Evolutionary conservation across 1,140 invertebrate species (phyloP).

Genomic region (Lepidurus arcticus): DNA sequence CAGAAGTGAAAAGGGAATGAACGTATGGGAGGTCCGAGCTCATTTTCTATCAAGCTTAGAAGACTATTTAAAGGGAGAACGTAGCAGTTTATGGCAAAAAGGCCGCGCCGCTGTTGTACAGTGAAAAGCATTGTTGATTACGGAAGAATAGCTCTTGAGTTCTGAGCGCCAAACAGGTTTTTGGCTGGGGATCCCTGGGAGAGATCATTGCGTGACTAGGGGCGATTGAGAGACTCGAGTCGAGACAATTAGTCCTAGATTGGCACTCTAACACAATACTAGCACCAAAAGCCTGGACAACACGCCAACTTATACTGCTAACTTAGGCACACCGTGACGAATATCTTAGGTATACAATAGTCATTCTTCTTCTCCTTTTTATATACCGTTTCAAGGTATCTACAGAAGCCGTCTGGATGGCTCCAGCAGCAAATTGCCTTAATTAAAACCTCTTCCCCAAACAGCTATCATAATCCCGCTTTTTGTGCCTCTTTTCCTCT

Average conservation of each 20-base stretch:
- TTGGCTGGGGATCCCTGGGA: background rate
- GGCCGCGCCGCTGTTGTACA: background rate
- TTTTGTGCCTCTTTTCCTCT: too few species aligned
- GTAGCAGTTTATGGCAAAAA: background rate
- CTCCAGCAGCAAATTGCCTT: constrained; percentile 6
- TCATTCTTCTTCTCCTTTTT: background rate
- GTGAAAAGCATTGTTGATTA: background rate
- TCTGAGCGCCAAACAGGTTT: background rate
- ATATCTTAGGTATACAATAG: constrained; percentile 16
- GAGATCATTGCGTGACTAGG: background rate
- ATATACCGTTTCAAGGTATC: background rate
- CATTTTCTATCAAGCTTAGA: background rate
- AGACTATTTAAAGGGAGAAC: background rate
- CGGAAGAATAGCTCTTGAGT: background rate
- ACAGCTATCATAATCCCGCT: background rate
- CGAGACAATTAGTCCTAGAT: constrained; percentile 19
- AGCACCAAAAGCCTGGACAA: background rate
- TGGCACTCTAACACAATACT: constrained; percentile 18
- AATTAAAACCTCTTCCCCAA: constrained; percentile 1
- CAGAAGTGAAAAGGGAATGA: background rate
- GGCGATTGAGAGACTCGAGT: constrained; percentile 6
- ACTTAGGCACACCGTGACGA: constrained; percentile 16
- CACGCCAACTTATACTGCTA: constrained; percentile 12
- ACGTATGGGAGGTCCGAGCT: background rate
- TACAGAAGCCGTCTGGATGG: constrained; percentile 7